Base-by-base conservation (phyloP, 1,140 invertebrate species). In the Drosophila sechellia region DNA sequence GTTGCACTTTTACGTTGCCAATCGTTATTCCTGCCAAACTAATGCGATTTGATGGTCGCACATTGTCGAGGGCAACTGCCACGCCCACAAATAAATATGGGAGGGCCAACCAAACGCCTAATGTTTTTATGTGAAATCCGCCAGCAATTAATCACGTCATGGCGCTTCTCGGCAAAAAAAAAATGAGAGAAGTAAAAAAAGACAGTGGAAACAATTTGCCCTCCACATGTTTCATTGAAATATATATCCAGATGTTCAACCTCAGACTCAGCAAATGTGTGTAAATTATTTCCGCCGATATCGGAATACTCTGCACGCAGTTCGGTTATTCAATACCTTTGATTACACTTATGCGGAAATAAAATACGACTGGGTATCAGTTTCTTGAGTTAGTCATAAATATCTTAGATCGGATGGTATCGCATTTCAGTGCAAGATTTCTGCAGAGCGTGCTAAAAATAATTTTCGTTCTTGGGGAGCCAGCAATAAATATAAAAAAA, bases 121-220 rank as follows among this genome's bases (percentile, higher is more conserved):
- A 59, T 42, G 27, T 25, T 6, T 6, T 6, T 31, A 8, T 42
- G 58, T n/a, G 43, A 12, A 31, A n/a, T 15, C 49, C 52, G 17
- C 57, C 52, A 57, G 73, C 60, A 73, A 77, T 81, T 77, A 81
- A 77, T 73, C 72, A 77, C 49, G 57, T 48, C 66, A 45, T 77
- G 68, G 40, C 52, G 58, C 58, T 65, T 50, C 55, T 59, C 49
- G 15, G 71, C 42, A 35, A n/a, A 17, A 50, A 39, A 15, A 46
- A 46, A 54, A n/a, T 31, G 2, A 53, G 56, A 46, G 20, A 45
- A 27, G 25, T 42, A 55, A 45, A 58, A 25, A 43, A 22, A 54
- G 10, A 34, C 25, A 72, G 40, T 35, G 27, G 31, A 59, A 63
- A 61, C 25, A 48, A 40, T 70, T 77, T 64, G 73, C 54, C 56